These are phyloP conservation scores for Cyprinodon diabolis DNA, from an alignment of 2,797 vertebrate species.

Conservation along the genomic window DNA sequence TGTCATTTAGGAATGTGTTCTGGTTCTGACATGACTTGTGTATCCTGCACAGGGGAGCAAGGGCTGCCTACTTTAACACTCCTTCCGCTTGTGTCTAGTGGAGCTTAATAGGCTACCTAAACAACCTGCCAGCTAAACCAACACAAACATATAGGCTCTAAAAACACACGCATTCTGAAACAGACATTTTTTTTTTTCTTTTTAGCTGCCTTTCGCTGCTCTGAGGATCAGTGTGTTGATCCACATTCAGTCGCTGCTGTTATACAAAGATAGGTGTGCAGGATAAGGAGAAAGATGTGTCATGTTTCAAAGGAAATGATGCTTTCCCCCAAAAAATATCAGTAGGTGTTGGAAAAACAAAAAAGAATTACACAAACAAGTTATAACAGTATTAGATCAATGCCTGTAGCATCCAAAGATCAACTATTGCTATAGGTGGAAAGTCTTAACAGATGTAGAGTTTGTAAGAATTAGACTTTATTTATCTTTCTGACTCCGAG, in stretches of 20 bases:
- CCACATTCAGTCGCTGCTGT: neutral
- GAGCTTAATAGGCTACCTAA: conserved; percentile 56
- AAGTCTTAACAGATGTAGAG: neutral
- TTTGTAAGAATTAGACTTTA: neutral
- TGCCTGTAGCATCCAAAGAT: neutral
- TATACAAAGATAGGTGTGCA: neutral
- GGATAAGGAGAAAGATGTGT: neutral
- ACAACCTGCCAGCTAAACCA: conserved; percentile 72
- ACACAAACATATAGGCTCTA: conserved; percentile 29
- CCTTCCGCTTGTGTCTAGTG: conserved; percentile 55
- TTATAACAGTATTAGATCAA: neutral
- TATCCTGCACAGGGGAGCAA: conserved; percentile 42
- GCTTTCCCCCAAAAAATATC: neutral
- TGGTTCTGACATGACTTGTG: conserved; percentile 49
- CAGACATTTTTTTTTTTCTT: neutral
- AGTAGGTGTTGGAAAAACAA: neutral
- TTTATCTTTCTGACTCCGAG: too few relatives aligned
- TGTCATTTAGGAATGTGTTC: conserved; percentile 67
- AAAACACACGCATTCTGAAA: neutral
- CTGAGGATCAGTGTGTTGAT: neutral
- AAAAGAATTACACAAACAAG: neutral
- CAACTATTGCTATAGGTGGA: neutral
- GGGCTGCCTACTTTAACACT: conserved; percentile 59
- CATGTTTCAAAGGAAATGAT: neutral
- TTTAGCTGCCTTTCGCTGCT: conserved; percentile 15